A percentile compares a stretch with the other conserved stretches of the same genome.
phyloP scores from a whole-genome alignment of 2,113 vertebrate genomes.

The Chelonoidis abingdonii region DNA sequence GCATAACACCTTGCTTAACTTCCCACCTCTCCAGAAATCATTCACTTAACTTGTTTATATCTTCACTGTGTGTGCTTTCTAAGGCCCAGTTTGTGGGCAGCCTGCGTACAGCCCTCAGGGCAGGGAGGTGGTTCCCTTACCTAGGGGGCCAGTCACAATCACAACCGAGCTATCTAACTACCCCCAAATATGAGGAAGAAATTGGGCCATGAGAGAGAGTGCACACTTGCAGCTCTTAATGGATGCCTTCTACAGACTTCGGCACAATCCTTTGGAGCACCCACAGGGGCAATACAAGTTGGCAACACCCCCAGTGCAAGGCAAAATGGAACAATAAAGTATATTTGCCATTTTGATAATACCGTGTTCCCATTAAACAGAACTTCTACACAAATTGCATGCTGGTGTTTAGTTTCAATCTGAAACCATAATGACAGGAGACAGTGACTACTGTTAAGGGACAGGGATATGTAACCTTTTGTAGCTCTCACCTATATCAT shows the following conservation, averaged over 20 bases:
- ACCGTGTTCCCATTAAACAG: neutral
- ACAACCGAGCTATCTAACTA: neutral
- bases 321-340: accelerated
- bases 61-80: neutral
- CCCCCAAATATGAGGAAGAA: neutral
- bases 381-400: neutral
- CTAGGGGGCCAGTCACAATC: no score
- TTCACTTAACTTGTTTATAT: accelerated
- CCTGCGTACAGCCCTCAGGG: neutral
- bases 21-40: neutral
- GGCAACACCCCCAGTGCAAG: accelerated
- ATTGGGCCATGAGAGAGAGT: accelerated
- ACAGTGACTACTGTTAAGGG: accelerated
- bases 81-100: neutral
- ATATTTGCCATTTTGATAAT: neutral
- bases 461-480: accelerated
- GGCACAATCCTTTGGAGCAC: neutral
- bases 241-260: neutral
- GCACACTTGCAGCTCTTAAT: neutral
- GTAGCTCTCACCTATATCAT: accelerated
- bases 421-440: neutral
- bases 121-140: neutral
- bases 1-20: neutral
- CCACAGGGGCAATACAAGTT: accelerated
- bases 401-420: neutral